These are phyloP conservation scores for Dryobotodes eremita DNA, from an alignment of 2,888 invertebrate species.

Conservation along the genomic window DNA sequence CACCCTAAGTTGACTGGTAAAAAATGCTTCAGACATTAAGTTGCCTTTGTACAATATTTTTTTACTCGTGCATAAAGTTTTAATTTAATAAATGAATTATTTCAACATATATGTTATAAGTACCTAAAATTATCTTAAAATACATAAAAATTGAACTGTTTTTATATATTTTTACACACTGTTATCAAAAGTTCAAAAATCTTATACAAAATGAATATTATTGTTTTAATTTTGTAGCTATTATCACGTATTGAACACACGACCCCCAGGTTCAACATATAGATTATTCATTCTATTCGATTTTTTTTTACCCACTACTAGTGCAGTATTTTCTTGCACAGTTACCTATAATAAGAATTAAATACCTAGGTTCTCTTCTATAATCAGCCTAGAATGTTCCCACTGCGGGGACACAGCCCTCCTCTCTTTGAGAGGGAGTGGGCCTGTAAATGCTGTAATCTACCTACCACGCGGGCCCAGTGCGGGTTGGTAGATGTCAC, in stretches of 20 bases:
- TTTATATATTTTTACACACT: not conserved
- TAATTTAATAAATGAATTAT: not conserved
- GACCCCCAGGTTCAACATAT: not conserved
- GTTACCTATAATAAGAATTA: not conserved
- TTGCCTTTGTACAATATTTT: too few relatives aligned
- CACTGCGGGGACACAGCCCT: too few relatives aligned
- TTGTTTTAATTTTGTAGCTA: constrained; percentile 26
- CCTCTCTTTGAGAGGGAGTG: too few relatives aligned
- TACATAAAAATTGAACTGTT: not conserved
- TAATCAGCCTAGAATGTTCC: too few relatives aligned
- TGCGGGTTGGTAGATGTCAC: too few relatives aligned
- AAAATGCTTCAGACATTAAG: too few relatives aligned
- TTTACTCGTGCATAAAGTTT: too few relatives aligned
- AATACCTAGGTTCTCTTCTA: not conserved
- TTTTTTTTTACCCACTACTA: not conserved
- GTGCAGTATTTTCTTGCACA: not conserved
- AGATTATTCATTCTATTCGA: not conserved
- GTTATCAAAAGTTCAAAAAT: constrained; percentile 22
- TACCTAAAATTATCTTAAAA: not conserved
- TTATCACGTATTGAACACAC: constrained; percentile 10
- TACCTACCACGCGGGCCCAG: too few relatives aligned
- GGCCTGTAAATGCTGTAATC: too few relatives aligned
- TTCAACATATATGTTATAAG: not conserved
- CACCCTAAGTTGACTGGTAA: too few relatives aligned
- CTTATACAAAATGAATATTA: not conserved